Conservation (phyloP, 2,113 vertebrate genomes). For the Proteles cristata region DNA sequence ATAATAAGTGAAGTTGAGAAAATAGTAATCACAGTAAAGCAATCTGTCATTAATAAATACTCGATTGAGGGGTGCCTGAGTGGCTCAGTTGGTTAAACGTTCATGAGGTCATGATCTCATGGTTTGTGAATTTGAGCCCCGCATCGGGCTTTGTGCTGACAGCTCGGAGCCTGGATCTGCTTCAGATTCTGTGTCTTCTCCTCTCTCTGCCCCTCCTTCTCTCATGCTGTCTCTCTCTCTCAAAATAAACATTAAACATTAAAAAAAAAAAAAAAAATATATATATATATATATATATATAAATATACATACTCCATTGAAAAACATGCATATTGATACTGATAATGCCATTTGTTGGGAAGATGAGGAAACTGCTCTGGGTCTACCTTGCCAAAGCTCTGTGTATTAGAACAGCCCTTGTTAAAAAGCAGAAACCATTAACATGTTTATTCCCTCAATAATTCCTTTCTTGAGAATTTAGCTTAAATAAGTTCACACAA, state of each 20-base stretch:
- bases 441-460: background rate
- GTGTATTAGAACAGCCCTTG: background rate
- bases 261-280: too few species aligned
- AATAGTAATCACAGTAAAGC: background rate
- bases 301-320: background rate
- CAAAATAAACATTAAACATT: too few species aligned
- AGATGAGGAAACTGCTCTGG: background rate
- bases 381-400: background rate
- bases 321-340: background rate
- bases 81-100: too few species aligned
- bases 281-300: too few species aligned
- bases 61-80: too few species aligned
- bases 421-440: background rate
- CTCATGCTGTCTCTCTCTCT: too few species aligned
- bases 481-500: slow-evolving; percentile 9
- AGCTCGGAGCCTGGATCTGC: too few species aligned
- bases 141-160: too few species aligned
- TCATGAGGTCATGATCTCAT: too few species aligned
- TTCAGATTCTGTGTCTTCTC: too few species aligned
- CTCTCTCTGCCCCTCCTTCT: too few species aligned
- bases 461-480: background rate
- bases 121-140: too few species aligned
- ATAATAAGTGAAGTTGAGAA: background rate
- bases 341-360: background rate
- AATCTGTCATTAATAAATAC: background rate